Conservation (phyloP, 2,888 invertebrate species). For the Hofmannophila pseudospretella region DNA sequence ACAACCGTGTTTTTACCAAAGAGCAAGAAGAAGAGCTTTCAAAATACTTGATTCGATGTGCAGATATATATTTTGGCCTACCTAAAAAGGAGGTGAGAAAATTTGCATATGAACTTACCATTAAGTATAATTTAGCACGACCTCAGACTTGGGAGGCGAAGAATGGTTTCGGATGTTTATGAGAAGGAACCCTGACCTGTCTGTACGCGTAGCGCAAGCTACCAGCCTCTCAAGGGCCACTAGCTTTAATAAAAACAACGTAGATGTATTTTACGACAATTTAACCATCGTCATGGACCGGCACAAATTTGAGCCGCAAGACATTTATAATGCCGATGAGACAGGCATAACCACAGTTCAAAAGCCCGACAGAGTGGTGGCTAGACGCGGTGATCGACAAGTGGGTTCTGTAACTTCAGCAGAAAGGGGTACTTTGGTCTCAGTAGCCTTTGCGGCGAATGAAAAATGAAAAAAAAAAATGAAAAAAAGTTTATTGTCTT, state of each 20-base stretch:
- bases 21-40: no score
- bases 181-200: constrained; percentile 19
- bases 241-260: constrained; percentile 14
- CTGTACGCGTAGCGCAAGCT: constrained; percentile 13
- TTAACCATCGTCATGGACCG: constrained; percentile 11
- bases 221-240: constrained; percentile 5
- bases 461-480: no score
- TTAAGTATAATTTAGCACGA: constrained; percentile 9
- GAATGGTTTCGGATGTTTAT: constrained; percentile 10
- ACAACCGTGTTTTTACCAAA: no score
- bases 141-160: constrained; percentile 9
- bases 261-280: constrained; percentile 15
- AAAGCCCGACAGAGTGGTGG: constrained; percentile 12
- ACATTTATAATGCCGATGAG: constrained; percentile 17
- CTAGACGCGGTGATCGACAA: no score
- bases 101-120: constrained; percentile 10
- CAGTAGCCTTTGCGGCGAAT: no score
- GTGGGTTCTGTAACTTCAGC: no score
- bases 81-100: constrained; percentile 9
- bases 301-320: constrained; percentile 11
- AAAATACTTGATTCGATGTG: no score
- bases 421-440: no score
- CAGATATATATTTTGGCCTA: no score
- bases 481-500: no score
- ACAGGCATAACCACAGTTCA: constrained; percentile 16